Percentiles rank a stretch among this genome's conserved stretches.
phyloP scores from a whole-genome alignment of 2,888 invertebrate species.

The Onchidella celtica region DNA sequence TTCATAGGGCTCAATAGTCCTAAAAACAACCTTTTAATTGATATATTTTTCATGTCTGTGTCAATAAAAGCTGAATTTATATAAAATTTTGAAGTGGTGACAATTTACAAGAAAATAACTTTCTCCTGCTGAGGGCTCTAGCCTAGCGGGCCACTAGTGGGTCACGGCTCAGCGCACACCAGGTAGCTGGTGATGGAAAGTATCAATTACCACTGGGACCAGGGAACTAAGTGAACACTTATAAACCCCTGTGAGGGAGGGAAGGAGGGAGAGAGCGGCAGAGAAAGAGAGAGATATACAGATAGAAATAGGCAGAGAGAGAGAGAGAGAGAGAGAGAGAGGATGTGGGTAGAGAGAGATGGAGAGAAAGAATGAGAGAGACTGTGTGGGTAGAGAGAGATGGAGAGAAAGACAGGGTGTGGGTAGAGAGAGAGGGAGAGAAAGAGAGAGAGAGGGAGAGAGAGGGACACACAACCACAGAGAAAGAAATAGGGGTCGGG shows the following conservation, averaged over 20 bases:
- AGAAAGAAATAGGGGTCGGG: neutral
- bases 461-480: neutral
- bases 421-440: neutral
- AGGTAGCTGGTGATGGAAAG: too few relatives aligned
- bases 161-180: too few relatives aligned
- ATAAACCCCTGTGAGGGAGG: neutral
- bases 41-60: too few relatives aligned
- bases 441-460: neutral
- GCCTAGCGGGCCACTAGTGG: too few relatives aligned
- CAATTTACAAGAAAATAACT: too few relatives aligned
- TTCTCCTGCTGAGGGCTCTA: too few relatives aligned
- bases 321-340: constrained; percentile 3
- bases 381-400: neutral
- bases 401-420: neutral
- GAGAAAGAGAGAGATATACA: neutral
- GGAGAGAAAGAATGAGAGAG: neutral
- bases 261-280: neutral
- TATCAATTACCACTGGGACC: too few relatives aligned
- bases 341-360: constrained; percentile 7
- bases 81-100: too few relatives aligned
- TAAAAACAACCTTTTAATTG: too few relatives aligned
- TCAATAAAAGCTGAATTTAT: too few relatives aligned
- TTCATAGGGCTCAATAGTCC: too few relatives aligned
- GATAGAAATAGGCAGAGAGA: neutral
- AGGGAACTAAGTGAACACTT: too few relatives aligned